Evolutionary conservation across 2,113 vertebrate species (phyloP).

Genomic region (Prionailurus viverrinus): DNA sequence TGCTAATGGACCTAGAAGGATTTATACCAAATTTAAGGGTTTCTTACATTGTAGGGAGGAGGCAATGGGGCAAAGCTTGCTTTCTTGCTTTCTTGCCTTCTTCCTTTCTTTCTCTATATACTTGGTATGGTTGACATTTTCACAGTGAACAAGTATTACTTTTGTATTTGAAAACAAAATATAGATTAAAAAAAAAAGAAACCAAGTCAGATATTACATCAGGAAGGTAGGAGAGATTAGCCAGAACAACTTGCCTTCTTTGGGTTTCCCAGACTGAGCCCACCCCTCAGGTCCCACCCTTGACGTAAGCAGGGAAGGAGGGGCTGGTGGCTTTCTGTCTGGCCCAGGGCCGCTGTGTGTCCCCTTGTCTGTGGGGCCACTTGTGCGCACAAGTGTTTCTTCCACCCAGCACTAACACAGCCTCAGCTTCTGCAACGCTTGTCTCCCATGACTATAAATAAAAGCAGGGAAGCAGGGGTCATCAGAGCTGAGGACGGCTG

Average conservation of each 20-base stretch:
- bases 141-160: background rate
- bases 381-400: background rate
- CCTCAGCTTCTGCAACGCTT: background rate
- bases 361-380: background rate
- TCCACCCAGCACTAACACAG: background rate
- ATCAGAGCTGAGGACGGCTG: background rate
- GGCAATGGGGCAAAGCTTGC: background rate
- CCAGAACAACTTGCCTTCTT: background rate
- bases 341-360: background rate
- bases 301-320: background rate
- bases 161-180: conserved; percentile 16
- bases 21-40: background rate
- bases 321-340: background rate
- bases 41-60: background rate
- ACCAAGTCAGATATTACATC: background rate
- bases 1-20: background rate
- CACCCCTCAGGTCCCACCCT: background rate
- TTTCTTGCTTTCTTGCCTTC: background rate
- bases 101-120: background rate
- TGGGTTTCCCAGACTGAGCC: background rate
- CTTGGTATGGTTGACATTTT: conserved; percentile 31
- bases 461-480: background rate
- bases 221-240: background rate
- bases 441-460: background rate
- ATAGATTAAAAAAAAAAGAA: background rate